Base-by-base conservation (phyloP, 2,797 vertebrate species). In the Phrynocephalus forsythii region DNA sequence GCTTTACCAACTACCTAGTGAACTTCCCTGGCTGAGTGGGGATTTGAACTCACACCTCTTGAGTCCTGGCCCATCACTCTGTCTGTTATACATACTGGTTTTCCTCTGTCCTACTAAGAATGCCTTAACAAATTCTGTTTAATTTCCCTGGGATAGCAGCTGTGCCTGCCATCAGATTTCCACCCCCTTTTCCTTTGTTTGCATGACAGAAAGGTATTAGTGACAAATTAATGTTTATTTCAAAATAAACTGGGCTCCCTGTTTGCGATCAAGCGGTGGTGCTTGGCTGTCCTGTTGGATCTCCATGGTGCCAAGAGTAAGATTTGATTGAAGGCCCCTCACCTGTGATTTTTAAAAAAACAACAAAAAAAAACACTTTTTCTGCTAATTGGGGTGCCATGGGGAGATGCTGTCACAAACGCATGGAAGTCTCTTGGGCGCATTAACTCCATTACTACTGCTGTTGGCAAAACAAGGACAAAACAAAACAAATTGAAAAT, bases 381-480 rank as follows among this genome's bases (percentile, higher is more conserved):
- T 22, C 87, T 83, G 83, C 56, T 87, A 92, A 92, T 2, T 60
- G 18, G 76, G 77, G 83, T 69, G 87, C 86, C 88, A 91, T 82
- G 22, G 90, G 84, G 90, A 92, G 69, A 90, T 67, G 87, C 71
- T 88, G 87, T 83, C 91, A 95, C 93, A 87, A 92, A 91, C 92
- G 87, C 90, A 89, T 78, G 88, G 3, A 90, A 75, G 86, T 90
- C 90, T 92, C 94, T 89, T 80, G 44, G 0, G 0, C 84, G 94
- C 86, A 91, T 95, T 95, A 95, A 95, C 92, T 89, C 90, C 91
- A 92, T 94, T 93, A 95, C 93, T 86, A 84, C 90, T 73, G 83
- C 69, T 68, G 28, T 20, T 22, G 86, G 84, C 90, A 93, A 87
- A 94, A 91, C 85, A 67, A 91, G 87, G 33, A 86, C 67, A 16